These are phyloP conservation scores for Nephrotoma flavescens DNA, from an alignment of 2,888 invertebrate genomes.

Conservation along the genomic window DNA sequence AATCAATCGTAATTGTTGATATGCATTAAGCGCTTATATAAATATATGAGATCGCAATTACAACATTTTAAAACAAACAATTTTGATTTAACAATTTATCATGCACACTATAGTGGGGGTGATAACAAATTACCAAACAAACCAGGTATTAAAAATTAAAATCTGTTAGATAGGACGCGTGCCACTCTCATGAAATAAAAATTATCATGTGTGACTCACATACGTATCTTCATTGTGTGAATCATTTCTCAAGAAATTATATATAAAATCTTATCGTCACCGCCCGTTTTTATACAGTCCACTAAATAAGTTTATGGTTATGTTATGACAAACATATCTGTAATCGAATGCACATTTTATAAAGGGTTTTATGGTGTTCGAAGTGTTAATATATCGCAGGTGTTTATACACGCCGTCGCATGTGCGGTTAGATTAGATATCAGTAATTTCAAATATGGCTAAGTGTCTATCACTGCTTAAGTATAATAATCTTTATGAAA, in stretches of 20 bases:
- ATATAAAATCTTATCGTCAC: not conserved
- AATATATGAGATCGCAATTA: too few species aligned
- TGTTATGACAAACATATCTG: not conserved
- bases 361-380: not conserved
- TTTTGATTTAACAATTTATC: too few species aligned
- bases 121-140: too few species aligned
- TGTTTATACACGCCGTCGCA: not conserved
- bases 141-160: too few species aligned
- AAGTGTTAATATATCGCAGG: not conserved
- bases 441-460: too few species aligned
- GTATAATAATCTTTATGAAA: too few species aligned
- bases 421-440: not conserved
- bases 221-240: not conserved
- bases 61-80: too few species aligned
- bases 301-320: not conserved
- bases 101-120: too few species aligned
- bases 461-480: too few species aligned
- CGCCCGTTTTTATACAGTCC: not conserved
- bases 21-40: too few species aligned
- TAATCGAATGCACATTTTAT: not conserved
- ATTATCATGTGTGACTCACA: not conserved
- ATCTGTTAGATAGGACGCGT: not conserved
- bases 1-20: too few species aligned
- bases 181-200: not conserved
- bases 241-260: not conserved